Evolutionary conservation across 1,140 invertebrate genomes (phyloP).

Genomic region (Hydropsyche tenuis): DNA sequence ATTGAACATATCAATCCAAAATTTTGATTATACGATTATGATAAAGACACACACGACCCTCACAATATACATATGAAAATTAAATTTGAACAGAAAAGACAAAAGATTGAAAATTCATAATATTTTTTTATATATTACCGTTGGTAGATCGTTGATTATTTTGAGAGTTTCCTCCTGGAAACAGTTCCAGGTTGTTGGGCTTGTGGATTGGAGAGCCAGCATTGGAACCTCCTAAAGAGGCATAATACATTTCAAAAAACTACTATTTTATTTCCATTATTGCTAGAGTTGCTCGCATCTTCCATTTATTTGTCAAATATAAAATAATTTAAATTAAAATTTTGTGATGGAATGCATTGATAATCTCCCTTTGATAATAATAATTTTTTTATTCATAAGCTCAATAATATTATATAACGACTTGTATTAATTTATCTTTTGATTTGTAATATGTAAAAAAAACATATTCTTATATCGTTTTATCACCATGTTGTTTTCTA

Average conservation of each 20-base stretch:
- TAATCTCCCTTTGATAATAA: background rate
- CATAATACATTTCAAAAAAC: constrained; percentile 40
- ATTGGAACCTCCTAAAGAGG: constrained; percentile 71
- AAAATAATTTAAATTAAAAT: background rate
- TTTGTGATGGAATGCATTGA: constrained; percentile 26
- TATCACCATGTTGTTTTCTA: too few relatives aligned
- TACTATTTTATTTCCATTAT: background rate
- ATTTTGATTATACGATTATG: too few relatives aligned
- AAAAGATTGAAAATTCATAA: background rate
- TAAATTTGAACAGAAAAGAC: constrained; percentile 3
- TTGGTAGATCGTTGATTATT: constrained; percentile 74
- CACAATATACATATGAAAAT: background rate
- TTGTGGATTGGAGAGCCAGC: constrained; percentile 73
- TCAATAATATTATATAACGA: too few relatives aligned
- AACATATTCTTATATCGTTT: too few relatives aligned
- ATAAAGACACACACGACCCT: too few relatives aligned
- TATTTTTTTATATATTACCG: constrained; percentile 63
- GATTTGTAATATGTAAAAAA: too few relatives aligned
- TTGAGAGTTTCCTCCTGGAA: constrained; percentile 63
- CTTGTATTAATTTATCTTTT: too few relatives aligned
- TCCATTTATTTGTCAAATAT: background rate
- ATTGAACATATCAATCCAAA: too few relatives aligned
- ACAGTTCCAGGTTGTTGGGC: constrained; percentile 75
- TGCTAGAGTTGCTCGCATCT: background rate
- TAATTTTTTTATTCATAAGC: too few relatives aligned